These are phyloP conservation scores for Spodoptera picta DNA, from an alignment of 2,888 invertebrate species.

Conservation along the genomic window DNA sequence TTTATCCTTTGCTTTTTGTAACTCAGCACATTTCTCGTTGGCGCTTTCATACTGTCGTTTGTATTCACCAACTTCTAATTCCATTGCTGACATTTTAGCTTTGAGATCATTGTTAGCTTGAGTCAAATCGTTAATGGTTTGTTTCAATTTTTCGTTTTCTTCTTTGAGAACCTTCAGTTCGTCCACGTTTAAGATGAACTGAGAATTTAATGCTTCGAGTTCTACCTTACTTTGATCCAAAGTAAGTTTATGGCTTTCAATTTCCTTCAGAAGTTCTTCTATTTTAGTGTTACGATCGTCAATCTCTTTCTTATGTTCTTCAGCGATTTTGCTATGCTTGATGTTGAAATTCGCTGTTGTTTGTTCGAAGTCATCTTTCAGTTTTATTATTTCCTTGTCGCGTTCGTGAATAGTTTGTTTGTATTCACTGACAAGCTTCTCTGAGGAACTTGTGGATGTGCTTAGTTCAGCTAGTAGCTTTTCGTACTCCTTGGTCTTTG, in stretches of 20 bases:
- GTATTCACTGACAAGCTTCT: constrained; percentile 82
- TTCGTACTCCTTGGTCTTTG: constrained; percentile 80
- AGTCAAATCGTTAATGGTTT: constrained; percentile 79
- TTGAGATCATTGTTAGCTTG: constrained; percentile 77
- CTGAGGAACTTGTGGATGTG: constrained; percentile 74
- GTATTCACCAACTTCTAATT: constrained; percentile 88
- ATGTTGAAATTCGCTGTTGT: constrained; percentile 84
- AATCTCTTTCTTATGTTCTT: constrained; percentile 86
- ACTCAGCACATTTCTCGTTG: constrained; percentile 88
- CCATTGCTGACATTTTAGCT: constrained; percentile 80
- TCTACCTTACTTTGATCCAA: constrained; percentile 84
- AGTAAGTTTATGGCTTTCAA: constrained; percentile 81
- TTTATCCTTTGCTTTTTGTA: constrained; percentile 88
- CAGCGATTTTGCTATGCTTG: constrained; percentile 84
- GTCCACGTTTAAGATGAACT: constrained; percentile 81
- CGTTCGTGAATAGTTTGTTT: constrained; percentile 86
- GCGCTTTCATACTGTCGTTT: constrained; percentile 87
- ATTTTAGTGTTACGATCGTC: constrained; percentile 85
- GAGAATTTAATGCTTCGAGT: constrained; percentile 81
- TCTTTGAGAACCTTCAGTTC: constrained; percentile 80
- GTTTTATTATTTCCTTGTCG: constrained; percentile 86
- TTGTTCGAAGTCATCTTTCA: constrained; percentile 84
- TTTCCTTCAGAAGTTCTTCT: constrained; percentile 83
- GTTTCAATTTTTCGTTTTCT: constrained; percentile 80
- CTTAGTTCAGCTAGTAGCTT: constrained; percentile 78